These are phyloP conservation scores for Peromyscus polionotus DNA, from an alignment of 2,113 vertebrate genomes.

Conservation along the genomic window DNA sequence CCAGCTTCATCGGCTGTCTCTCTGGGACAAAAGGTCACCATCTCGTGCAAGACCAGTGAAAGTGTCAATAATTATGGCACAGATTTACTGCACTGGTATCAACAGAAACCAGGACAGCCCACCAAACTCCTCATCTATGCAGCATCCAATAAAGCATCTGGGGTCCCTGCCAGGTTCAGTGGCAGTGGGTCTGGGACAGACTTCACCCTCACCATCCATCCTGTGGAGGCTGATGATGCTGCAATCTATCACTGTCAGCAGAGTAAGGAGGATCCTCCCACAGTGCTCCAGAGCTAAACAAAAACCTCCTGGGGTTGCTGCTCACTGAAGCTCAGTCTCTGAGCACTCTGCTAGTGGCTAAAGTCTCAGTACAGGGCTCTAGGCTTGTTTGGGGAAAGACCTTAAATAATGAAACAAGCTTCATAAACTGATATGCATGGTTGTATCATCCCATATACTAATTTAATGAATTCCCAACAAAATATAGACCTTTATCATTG, in stretches of 20 bases:
- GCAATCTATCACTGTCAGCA: constrained; percentile 81
- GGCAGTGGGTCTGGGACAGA: constrained; percentile 72
- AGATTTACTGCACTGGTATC: constrained; percentile 65
- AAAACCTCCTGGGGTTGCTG: not conserved
- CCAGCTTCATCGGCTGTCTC: constrained; percentile 1
- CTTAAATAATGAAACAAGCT: not conserved
- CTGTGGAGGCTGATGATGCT: constrained; percentile 75
- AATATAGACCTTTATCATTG: not conserved
- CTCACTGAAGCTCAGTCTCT: not conserved
- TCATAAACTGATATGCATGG: not conserved
- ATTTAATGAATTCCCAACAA: not conserved
- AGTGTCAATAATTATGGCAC: not conserved
- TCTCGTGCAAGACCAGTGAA: not conserved
- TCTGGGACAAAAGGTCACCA: not conserved
- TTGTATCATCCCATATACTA: not conserved
- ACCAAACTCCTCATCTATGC: not conserved
- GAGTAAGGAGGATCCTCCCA: not conserved
- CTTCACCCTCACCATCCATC: constrained; percentile 80
- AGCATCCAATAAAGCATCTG: not conserved
- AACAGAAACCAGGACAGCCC: constrained; percentile 75
- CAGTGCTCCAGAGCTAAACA: not conserved
- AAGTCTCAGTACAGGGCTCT: not conserved
- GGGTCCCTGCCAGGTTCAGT: constrained; percentile 73
- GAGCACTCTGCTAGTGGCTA: not conserved
- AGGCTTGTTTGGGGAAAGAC: not conserved